A percentile compares a stretch with the other conserved stretches of the same genome.
Conservation (phyloP, 2,113 vertebrate genomes). For the Turnix velox region DNA sequence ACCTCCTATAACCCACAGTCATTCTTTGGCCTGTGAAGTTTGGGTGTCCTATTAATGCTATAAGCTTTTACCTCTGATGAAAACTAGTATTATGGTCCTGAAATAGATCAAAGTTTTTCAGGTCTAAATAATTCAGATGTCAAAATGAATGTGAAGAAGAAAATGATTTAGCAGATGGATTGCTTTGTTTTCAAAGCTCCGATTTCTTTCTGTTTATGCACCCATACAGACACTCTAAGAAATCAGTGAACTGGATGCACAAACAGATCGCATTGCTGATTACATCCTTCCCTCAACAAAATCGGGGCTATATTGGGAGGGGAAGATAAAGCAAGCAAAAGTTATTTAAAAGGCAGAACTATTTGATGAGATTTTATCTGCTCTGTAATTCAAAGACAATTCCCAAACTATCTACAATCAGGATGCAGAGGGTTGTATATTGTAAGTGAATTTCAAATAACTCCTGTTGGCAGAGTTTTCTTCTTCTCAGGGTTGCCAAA, state of each 20-base stretch:
- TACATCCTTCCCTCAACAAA: slow-evolving; percentile 8
- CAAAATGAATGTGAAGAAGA: not conserved
- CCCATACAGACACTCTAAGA: not conserved
- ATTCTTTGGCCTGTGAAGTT: not conserved
- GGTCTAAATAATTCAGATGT: slow-evolving; percentile 29
- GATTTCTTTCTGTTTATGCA: slow-evolving; percentile 22
- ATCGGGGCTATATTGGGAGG: not conserved
- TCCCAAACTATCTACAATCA: not conserved
- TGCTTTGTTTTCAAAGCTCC: slow-evolving; percentile 4
- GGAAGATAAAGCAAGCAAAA: not conserved
- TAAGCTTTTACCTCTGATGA: not conserved
- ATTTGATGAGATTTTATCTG: slow-evolving; percentile 30
- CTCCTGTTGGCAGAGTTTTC: not conserved
- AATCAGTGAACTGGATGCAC: slow-evolving; percentile 51
- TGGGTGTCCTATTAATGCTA: not conserved
- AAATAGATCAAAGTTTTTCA: slow-evolving; percentile 17
- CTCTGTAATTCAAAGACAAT: not conserved
- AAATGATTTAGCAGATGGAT: not conserved
- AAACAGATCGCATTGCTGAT: not conserved
- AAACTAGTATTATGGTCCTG: not conserved
- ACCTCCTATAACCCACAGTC: rapidly evolving
- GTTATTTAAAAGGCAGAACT: not conserved
- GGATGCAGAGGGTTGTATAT: not conserved
- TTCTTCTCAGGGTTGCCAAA: not conserved
- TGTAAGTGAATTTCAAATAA: slow-evolving; percentile 10